Evolutionary conservation across 2,888 invertebrate genomes (phyloP), one percentile per base, ranked within the genome.

Genomic region (Dolichopus griseipennis): DNA sequence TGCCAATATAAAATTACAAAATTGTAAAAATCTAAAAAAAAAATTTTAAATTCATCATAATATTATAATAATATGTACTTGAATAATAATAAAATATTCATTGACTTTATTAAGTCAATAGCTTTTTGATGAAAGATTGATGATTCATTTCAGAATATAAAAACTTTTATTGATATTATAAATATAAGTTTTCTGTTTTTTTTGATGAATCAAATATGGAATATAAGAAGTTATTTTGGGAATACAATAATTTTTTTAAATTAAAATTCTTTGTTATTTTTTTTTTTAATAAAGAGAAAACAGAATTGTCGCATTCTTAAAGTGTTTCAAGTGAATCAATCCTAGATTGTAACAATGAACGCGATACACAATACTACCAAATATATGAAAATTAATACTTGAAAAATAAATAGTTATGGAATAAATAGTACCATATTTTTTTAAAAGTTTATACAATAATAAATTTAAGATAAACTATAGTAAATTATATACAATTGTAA

Each of bases 151-250:
- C 2, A 52, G n/a, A 52, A 52, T 52, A 18, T n/a, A 52, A n/a
- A 18, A 15, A 52, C 52, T 52, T 52, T n/a, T 52, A 52, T 52
- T 15, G 9, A 18, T 52, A 18, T 52, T 12, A 52, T 12, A 52
- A 52, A 15, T 18, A 52, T 52, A 52, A 2, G 15, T 27, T 27
- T 27, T 27, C 5, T 27, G 27, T 27, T 27, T 27, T 27, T 27
- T 18, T n/a, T 52, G 52, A 52, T 52, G 52, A 52, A 12, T 52
- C 52, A 52, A 52, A 52, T 52, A 52, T 52, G 52, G 52, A 52
- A 52, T 52, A 15, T 52, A 27, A 27, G 2, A 18, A 52, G 52
- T 52, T 52, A 52, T 52, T 52, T 52, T 52, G 18, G 18, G 52
- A 52, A 52, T 34, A 34, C 18, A 18, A 41, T 41, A 41, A 41